Evolutionary conservation across 2,113 vertebrate species (phyloP).

Genomic region (Bombycilla garrulus): DNA sequence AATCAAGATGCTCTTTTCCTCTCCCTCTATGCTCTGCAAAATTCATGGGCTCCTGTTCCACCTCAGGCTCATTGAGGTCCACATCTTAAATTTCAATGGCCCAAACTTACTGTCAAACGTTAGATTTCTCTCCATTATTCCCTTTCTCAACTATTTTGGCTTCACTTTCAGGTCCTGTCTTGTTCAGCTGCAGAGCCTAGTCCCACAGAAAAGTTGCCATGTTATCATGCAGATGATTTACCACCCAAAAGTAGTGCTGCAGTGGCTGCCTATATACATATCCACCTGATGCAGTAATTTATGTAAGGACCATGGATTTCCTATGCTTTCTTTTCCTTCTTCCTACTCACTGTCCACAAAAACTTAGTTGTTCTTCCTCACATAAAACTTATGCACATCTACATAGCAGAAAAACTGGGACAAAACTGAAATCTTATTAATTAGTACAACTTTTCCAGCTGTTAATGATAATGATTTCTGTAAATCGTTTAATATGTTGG

Average conservation of each 20-base stretch:
- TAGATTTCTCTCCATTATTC: not conserved
- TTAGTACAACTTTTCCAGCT: not conserved
- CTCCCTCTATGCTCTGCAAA: not conserved
- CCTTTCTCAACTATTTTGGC: not conserved
- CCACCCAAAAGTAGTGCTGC: rapidly evolving
- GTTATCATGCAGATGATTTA: not conserved
- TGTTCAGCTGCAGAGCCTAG: not conserved
- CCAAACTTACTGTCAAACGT: not conserved
- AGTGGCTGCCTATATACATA: not conserved
- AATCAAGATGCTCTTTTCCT: not conserved
- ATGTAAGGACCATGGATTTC: not conserved
- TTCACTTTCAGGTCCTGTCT: not conserved
- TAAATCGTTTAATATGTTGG: not conserved
- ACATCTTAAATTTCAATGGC: not conserved
- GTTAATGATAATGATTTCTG: not conserved
- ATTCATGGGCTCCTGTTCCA: not conserved
- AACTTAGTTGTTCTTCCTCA: not conserved
- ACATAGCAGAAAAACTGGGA: not conserved
- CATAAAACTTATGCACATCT: not conserved
- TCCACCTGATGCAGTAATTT: not conserved
- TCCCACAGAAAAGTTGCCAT: not conserved
- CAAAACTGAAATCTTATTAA: not conserved
- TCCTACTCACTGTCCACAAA: not conserved
- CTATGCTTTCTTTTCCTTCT: not conserved
- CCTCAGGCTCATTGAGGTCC: not conserved